phyloP scores from a whole-genome alignment of 2,888 invertebrate species.

The Stegophylla sp. region DNA sequence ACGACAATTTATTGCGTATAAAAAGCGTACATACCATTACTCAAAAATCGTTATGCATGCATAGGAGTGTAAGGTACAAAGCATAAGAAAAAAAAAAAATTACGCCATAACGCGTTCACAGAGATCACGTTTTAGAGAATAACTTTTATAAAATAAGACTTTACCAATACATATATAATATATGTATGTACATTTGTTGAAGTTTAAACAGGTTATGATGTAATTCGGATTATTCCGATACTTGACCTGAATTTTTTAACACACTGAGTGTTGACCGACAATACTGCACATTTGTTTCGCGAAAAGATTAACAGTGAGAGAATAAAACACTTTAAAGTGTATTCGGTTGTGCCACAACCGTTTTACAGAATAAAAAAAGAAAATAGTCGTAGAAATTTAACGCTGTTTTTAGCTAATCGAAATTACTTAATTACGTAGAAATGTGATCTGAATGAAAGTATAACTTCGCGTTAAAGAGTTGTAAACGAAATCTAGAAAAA shows the following conservation, averaged over 20 bases:
- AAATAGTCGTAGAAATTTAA: neutral
- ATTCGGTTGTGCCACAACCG: slow-evolving; percentile 8
- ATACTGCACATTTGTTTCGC: neutral
- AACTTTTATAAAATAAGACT: neutral
- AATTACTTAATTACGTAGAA: neutral
- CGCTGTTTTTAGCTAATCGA: neutral
- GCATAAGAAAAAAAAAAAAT: neutral
- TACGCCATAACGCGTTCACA: neutral
- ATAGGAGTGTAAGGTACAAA: neutral
- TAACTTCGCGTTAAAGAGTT: too few species aligned
- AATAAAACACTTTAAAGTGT: neutral
- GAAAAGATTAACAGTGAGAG: slow-evolving; percentile 7
- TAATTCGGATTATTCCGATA: slow-evolving; percentile 18
- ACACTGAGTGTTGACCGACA: neutral
- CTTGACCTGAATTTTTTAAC: slow-evolving; percentile 25
- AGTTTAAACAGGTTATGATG: slow-evolving; percentile 3
- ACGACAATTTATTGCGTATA: too few species aligned
- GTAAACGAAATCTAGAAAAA: too few species aligned
- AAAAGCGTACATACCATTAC: too few species aligned
- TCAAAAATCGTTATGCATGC: too few species aligned
- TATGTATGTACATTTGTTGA: neutral
- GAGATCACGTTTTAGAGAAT: neutral
- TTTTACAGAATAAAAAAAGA: neutral
- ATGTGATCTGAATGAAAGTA: neutral
- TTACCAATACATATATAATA: neutral